Conservation (phyloP, 2,113 vertebrate species). For the Pelecanus crispus region DNA sequence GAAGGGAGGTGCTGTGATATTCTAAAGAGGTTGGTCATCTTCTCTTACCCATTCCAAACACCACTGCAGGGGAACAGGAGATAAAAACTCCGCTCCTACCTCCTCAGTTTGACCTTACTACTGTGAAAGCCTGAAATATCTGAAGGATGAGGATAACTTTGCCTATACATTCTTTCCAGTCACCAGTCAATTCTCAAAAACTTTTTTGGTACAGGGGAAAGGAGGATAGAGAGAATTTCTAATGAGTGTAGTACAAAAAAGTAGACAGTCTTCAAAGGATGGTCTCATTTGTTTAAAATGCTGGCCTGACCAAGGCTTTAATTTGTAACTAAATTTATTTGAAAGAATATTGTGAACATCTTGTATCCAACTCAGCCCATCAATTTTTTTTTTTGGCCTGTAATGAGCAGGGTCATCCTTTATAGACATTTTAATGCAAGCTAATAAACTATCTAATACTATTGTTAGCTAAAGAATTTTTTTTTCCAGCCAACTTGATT, state of each 20-base stretch:
- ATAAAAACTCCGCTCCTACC: background rate
- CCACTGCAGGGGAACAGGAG: background rate
- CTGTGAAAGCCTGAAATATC: background rate
- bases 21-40: background rate
- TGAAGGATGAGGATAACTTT: background rate
- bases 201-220: background rate
- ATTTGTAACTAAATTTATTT: background rate
- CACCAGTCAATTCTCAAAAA: background rate
- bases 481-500: background rate
- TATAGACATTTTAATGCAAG: background rate
- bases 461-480: background rate
- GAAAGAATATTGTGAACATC: background rate
- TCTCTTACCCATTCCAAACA: background rate
- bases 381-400: background rate
- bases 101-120: background rate
- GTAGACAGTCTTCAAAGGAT: background rate
- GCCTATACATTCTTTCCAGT: background rate
- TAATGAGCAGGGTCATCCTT: background rate
- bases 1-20: fast-evolving
- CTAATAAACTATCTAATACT: background rate
- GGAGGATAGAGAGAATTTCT: background rate
- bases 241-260: background rate
- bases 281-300: background rate
- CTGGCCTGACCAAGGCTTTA: background rate
- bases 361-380: background rate